Evolutionary conservation across 1,140 invertebrate species (phyloP).

Genomic region (Steinernema khuongi): DNA sequence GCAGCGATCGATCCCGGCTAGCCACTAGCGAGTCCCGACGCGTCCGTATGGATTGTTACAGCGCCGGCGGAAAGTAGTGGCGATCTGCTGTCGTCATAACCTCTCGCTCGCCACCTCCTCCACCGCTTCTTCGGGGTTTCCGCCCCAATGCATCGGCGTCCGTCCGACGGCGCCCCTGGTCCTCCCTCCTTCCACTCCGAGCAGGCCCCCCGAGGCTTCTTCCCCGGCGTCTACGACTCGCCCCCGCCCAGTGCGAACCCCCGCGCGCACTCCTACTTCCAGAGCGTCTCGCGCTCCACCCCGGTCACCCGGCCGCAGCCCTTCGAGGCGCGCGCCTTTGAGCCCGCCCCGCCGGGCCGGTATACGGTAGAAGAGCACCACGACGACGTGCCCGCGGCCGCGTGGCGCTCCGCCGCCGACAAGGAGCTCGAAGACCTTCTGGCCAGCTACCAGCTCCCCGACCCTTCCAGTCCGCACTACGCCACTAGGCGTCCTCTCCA

Average conservation of each 20-base stretch:
- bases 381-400: background rate
- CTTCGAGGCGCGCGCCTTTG: background rate
- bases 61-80: constrained; percentile 1
- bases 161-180: background rate
- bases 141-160: constrained; percentile 7
- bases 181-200: background rate
- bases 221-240: constrained; percentile 7
- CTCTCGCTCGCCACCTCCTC: background rate
- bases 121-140: constrained; percentile 9
- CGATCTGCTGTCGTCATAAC: constrained; percentile 15
- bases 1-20: background rate
- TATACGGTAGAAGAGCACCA: constrained; percentile 10
- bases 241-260: background rate
- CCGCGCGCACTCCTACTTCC: constrained; percentile 13
- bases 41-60: constrained; percentile 13
- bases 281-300: constrained; percentile 3
- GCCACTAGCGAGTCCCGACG: background rate
- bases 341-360: background rate
- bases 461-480: background rate
- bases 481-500: background rate
- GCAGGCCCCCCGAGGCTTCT: background rate
- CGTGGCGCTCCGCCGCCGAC: background rate
- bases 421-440: background rate
- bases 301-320: background rate
- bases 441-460: background rate